Percentiles rank a stretch among this genome's conserved stretches.
Evolutionary conservation across 2,797 vertebrate species (phyloP).

Genomic region (Danio albolineatus): DNA sequence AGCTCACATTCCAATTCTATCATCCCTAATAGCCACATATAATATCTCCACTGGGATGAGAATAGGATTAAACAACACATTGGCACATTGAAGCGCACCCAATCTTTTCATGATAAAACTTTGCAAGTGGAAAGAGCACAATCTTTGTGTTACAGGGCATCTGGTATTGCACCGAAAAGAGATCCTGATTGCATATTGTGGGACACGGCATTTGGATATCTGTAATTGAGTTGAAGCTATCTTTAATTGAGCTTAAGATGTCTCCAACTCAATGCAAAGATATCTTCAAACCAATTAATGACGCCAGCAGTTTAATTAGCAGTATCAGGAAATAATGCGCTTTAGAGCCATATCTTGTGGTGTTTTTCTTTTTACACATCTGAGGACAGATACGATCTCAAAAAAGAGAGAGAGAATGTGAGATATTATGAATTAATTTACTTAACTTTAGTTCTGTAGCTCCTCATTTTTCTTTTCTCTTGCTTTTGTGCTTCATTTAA

Average conservation of each 20-base stretch:
- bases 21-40: constrained; percentile 11
- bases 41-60: constrained; percentile 23
- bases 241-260: constrained; percentile 87
- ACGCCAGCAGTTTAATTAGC: constrained; percentile 86
- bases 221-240: constrained; percentile 85
- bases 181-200: constrained; percentile 76
- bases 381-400: constrained; percentile 81
- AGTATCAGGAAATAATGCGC: constrained; percentile 83
- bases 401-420: constrained; percentile 61
- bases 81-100: constrained; percentile 5
- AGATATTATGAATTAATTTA: constrained; percentile 81
- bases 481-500: constrained; percentile 71
- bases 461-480: constrained; percentile 59
- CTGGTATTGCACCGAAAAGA: constrained; percentile 72
- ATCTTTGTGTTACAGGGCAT: constrained; percentile 74
- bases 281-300: constrained; percentile 87
- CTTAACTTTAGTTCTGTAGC: constrained; percentile 76
- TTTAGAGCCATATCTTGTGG: constrained; percentile 79
- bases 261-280: constrained; percentile 81
- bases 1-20: constrained; percentile 6
- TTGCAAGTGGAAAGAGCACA: constrained; percentile 71
- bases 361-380: constrained; percentile 82
- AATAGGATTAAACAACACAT: constrained; percentile 38
- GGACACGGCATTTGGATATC: constrained; percentile 82
- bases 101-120: constrained; percentile 74